Conservation (phyloP, 2,888 invertebrate species). For the Melieria crassipennis region DNA sequence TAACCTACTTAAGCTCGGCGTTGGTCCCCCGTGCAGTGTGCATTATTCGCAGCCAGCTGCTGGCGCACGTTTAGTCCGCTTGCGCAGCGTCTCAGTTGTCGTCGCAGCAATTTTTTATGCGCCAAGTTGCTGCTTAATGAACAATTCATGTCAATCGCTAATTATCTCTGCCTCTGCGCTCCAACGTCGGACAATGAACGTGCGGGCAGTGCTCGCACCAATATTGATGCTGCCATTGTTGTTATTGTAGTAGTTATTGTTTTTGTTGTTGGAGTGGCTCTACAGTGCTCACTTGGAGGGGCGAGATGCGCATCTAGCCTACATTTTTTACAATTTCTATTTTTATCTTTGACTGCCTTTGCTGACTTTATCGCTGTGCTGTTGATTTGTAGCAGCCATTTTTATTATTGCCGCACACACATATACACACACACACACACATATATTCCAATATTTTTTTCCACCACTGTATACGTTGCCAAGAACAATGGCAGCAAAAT, state of each 20-base stretch:
- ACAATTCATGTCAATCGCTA: conserved; percentile 62
- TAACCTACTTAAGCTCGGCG: conserved; percentile 25
- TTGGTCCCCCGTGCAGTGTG: not conserved
- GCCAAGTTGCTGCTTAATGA: conserved; percentile 53
- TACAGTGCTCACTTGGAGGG: not conserved
- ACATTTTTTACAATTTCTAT: conserved; percentile 25
- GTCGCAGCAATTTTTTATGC: conserved; percentile 36
- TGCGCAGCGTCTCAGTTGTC: conserved; percentile 38
- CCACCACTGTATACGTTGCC: not conserved
- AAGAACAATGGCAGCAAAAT: conserved; percentile 25
- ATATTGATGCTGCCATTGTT: not conserved
- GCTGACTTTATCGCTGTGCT: conserved; percentile 22
- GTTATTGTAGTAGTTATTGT: no score
- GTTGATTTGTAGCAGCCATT: conserved; percentile 27
- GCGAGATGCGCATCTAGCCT: conserved; percentile 31
- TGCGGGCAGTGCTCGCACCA: conserved; percentile 5
- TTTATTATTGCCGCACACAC: conserved; percentile 11
- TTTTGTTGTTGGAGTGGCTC: no score
- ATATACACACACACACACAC: not conserved
- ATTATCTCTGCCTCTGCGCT: conserved; percentile 43
- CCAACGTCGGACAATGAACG: conserved; percentile 7
- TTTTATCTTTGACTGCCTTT: not conserved
- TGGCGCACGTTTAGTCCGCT: not conserved
- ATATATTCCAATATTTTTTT: not conserved
- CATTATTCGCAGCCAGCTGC: conserved; percentile 26